Evolutionary conservation across 2,113 vertebrate genomes (phyloP), one percentile per base, ranked within the genome.

Genomic region (Acinonyx jubatus): DNA sequence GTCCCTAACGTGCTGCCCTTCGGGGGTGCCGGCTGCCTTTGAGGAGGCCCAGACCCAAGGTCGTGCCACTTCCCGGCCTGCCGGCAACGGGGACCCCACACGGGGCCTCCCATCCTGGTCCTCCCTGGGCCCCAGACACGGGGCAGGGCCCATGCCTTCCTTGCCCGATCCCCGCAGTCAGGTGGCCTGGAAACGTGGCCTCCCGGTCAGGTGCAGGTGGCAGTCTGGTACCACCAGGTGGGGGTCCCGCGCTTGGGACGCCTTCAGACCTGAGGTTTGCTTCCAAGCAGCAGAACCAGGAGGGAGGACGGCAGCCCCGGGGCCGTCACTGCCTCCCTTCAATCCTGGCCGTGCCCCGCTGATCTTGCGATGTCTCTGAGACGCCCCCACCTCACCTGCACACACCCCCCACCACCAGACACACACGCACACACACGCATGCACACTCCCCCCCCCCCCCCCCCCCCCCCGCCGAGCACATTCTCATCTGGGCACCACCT

Each of bases 51-150:
- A 0, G 55, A 45, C 19, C 69, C 45, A 9, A 50, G 81, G 81
- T 85, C 55, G 11, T 3, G 6, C 4, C 41, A 3, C 68, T 50
- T n/a, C 7, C 68, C 0, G 0, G 33, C 3, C 15, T 1, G 33
- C 63, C 23, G 15, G 33, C 41, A 10, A 12, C 12, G 11, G 27
- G 9, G 38, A 33, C 89, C n/a, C 48, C 1, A 63, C 11, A 16
- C n/a, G 31, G 41, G 25, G 21, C 36, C 48, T 36, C 57, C 80
- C 4, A 0, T n/a, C 21, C 5, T 25, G 65, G 18, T 41, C 9
- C 50, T 52, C 5, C 13, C 38, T 4, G 9, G n/a, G 50, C 65
- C 19, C 41, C 27, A 5, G 65, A 79, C 12, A 33, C 13, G 0
- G 33, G 48, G 4, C 14, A 2, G 61, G 36, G 55, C 33, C 57